These are phyloP conservation scores for Chlorospingus flavigularis DNA, from an alignment of 2,797 vertebrate species.

Conservation along the genomic window DNA sequence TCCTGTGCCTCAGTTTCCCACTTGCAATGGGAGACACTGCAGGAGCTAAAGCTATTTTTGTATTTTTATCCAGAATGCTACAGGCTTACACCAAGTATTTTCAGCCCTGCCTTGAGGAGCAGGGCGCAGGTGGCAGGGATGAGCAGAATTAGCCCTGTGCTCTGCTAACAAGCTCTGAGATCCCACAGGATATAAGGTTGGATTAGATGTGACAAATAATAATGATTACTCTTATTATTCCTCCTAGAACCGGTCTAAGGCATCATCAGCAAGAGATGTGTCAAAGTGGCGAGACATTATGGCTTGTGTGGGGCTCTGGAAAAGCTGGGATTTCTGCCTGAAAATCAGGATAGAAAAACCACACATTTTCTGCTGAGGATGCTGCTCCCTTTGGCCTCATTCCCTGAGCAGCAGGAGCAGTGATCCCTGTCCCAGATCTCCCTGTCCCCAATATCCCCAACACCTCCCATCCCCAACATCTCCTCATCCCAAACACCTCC, in stretches of 20 bases:
- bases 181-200: conserved; percentile 8
- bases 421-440: background rate
- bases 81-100: background rate
- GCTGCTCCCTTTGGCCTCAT: background rate
- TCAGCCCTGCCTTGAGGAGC: background rate
- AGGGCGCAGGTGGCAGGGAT: conserved; percentile 16
- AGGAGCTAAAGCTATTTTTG: background rate
- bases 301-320: background rate
- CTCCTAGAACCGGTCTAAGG: background rate
- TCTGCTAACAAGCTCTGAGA: conserved; percentile 11
- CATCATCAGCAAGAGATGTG: background rate
- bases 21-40: background rate
- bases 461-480: too few species aligned
- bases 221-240: conserved; percentile 30
- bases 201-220: conserved; percentile 48
- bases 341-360: too few species aligned
- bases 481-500: too few species aligned
- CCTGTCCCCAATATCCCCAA: too few species aligned
- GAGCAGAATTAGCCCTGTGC: conserved; percentile 37
- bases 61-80: background rate
- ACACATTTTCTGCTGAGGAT: background rate
- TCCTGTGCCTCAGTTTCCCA: background rate
- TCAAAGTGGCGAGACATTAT: background rate
- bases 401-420: rapidly evolving
- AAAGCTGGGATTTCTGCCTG: background rate